A percentile compares a stretch with the other conserved stretches of the same genome.
These are phyloP conservation scores for Clunio marinus DNA, from an alignment of 2,888 invertebrate genomes.

Conservation along the genomic window DNA sequence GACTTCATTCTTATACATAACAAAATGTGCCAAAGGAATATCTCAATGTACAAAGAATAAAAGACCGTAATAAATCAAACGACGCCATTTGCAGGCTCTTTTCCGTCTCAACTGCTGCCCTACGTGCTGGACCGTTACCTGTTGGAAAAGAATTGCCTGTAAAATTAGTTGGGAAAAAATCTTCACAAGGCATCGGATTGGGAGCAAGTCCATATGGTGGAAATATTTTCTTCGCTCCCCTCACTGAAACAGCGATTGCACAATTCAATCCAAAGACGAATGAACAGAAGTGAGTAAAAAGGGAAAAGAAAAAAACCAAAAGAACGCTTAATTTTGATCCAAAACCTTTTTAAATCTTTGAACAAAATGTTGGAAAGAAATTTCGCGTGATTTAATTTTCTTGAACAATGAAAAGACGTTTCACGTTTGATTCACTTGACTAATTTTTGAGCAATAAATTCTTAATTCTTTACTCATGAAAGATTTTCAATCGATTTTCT, in stretches of 20 bases:
- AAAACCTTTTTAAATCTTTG: too few species aligned
- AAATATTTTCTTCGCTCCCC: conserved; percentile 71
- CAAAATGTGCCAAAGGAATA: too few species aligned
- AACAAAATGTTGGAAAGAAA: too few species aligned
- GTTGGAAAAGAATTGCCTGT: conserved; percentile 69
- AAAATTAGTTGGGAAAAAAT: conserved; percentile 73
- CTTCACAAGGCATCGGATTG: conserved; percentile 75
- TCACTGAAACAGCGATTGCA: conserved; percentile 75
- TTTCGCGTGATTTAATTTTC: too few species aligned
- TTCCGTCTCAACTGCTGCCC: conserved; percentile 68
- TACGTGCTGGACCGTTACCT: conserved; percentile 68
- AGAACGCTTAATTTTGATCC: not conserved
- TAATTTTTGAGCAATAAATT: not conserved
- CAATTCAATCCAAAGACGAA: conserved; percentile 73
- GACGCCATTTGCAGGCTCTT: conserved; percentile 58
- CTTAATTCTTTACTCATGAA: too few species aligned
- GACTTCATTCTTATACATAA: too few species aligned
- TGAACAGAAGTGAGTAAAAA: conserved; percentile 60
- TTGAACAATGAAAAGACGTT: too few species aligned
- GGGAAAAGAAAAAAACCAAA: not conserved
- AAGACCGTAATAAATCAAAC: not conserved
- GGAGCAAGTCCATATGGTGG: conserved; percentile 68
- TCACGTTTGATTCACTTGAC: not conserved
- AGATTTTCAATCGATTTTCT: too few species aligned
- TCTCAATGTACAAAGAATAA: too few species aligned